Evolutionary conservation across 2,113 vertebrate genomes (phyloP), one percentile per base, ranked within the genome.

Genomic region (Leptocoma aspasia): DNA sequence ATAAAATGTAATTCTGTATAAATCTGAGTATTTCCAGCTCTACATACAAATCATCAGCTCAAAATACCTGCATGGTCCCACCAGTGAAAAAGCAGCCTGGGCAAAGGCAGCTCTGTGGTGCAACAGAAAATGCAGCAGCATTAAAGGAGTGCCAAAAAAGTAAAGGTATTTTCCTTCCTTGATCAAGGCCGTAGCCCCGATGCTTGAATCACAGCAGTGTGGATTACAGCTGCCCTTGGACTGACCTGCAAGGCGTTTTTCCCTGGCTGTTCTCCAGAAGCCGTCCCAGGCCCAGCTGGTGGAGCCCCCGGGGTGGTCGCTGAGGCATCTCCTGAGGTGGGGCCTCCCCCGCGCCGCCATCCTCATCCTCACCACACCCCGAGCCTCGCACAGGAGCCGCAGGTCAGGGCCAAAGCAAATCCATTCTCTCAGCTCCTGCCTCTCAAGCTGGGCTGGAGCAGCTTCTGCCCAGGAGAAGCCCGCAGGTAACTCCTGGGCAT

Each of bases 201-300:
- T 19, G 28, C 10, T 37, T 11, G 11, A 3, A 41, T 69, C 52
- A 20, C 31, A 35, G 4, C 41, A 37, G 37, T 10, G 33, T 1
- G 2, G 65, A n/a, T 20, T 16, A 5, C 80, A 57, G 31, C 27
- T 11, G 31, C 30, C 56, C n/a, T 37, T 5, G 69, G 50, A 94
- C 96, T 96, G 89, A 99, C 98, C 98, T 98, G 98, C 96, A 19
- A 99, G 97, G 64, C 97, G 95, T 81, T 97, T 97, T 94, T 98
- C 98, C 91, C 98, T 97, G 66, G 98, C 63, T 1, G 97, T 98
- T 94, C 94, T 99, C 98, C 99, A 99, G 98, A 99, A 98, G 75
- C 94, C 94, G 5, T 98, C 98, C 98, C 98, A 98, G 17, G 97
- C 98, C 92, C 96, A 98, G 97, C 98, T 96, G 94, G 96, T 94